Base-by-base conservation (phyloP, 2,888 invertebrate species). In the Thumatha senex region DNA sequence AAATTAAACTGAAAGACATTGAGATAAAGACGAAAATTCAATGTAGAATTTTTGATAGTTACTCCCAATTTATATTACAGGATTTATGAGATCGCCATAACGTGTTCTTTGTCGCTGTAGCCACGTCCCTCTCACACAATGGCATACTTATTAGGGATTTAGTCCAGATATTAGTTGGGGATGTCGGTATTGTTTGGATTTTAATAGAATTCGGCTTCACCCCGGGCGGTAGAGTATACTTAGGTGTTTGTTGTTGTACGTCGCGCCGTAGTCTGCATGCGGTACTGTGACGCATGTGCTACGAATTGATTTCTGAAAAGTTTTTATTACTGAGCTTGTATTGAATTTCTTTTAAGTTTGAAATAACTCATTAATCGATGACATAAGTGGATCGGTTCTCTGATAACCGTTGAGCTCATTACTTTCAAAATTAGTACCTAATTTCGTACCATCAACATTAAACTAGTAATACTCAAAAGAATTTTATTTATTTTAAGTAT, bases 61-160 rank as follows among this genome's bases (percentile, higher is more conserved):
- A 56, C 4, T 38, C 46, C 61, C 10, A 59, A 59, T 54, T 11
- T 18, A 30, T 46, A 50, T 48, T 50, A 35, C 40, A 44, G 30
- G 36, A 57, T 65, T 62, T 63, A 70, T 70, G 82, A 85, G 86
- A 90, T 90, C 88, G 89, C 78, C 88, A 88, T 91, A 89, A 91
- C 89, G 85, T 88, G 89, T 87, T 89, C 90, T 91, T 91, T 90
- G 90, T 89, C 81, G 88, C 81, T 84, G 84, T 76, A 75, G 81
- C 85, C 85, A 80, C 85, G 87, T 89, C 91, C 86, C 91, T 90
- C 89, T 89, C 90, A 84, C 84, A 89, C 91, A 90, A 90, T 90
- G 89, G 91, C 89, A 89, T 90, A 91, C 91, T 91, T 91, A 91
- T 91, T 90, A 91, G 91, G 90, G 91, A 90, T 90, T 90, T 90